Percentiles rank a stretch among this genome's conserved stretches.
These are phyloP conservation scores for Metalampra italica DNA, from an alignment of 2,888 invertebrate genomes.

Conservation along the genomic window DNA sequence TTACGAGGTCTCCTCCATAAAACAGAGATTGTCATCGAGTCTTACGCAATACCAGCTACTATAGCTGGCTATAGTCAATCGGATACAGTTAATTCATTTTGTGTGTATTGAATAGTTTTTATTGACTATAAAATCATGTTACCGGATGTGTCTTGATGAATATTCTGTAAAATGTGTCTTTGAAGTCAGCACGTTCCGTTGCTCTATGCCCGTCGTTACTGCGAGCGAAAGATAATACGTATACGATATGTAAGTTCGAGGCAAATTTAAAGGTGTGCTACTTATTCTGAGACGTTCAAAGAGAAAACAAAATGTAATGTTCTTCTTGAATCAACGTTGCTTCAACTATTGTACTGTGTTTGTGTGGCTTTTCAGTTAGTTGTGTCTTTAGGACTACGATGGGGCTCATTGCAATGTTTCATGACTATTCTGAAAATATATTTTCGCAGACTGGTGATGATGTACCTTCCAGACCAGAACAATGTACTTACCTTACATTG, in stretches of 20 bases:
- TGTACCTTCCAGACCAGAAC: too few relatives aligned
- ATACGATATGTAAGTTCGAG: conserved; percentile 2
- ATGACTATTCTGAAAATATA: too few relatives aligned
- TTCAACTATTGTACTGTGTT: too few relatives aligned
- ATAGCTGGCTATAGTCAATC: conserved; percentile 37
- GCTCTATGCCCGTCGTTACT: not conserved
- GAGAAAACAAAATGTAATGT: too few relatives aligned
- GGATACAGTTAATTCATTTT: conserved; percentile 59
- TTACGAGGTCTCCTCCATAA: conserved; percentile 73
- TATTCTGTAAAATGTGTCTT: conserved; percentile 31
- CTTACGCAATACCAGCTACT: conserved; percentile 51
- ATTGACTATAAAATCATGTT: conserved; percentile 52
- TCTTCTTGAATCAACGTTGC: too few relatives aligned
- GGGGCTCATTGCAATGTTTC: too few relatives aligned
- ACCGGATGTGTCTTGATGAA: conserved; percentile 46
- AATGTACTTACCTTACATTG: too few relatives aligned
- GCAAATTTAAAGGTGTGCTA: conserved; percentile 17
- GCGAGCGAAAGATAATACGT: too few relatives aligned
- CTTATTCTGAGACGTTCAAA: too few relatives aligned
- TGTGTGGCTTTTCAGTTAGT: too few relatives aligned
- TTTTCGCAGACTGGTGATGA: too few relatives aligned
- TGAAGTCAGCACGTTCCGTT: conserved; percentile 37
- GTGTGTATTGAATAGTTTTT: conserved; percentile 60
- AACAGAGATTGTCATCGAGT: conserved; percentile 74
- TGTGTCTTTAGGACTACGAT: too few relatives aligned